Evolutionary conservation across 2,797 vertebrate genomes (phyloP), one percentile per base, ranked within the genome.

Genomic region (Antennarius maculatus): DNA sequence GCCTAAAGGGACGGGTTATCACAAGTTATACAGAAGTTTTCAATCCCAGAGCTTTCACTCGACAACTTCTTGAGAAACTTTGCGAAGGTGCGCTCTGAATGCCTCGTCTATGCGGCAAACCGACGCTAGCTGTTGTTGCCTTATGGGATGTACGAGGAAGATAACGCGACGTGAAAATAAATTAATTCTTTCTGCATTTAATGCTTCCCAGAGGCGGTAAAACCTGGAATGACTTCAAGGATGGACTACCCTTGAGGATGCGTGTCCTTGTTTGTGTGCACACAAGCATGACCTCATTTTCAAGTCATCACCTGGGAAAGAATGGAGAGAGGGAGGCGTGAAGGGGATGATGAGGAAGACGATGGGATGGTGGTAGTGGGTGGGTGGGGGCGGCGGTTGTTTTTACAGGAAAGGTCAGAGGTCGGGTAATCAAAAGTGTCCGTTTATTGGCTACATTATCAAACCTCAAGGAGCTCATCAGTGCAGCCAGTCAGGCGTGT

Each of bases 401-500:
- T 79, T 82, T 78, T 77, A 79, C 74, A 73, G 77, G 72, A 70
- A 66, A 82, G 87, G 92, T 90, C 91, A 91, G 76, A 91, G 96
- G 95, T 95, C 95, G 93, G 88, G 88, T 93, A 95, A 97, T 97
- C 95, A 95, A 91, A 96, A 92, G 91, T 94, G 93, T 93, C 94
- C 89, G 86, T 95, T 94, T 95, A 94, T 92, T 92, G 93, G 92
- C 93, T 89, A 94, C 93, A 95, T 95, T 94, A 95, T 96, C 93
- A 95, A 95, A 94, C 92, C 92, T 85, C 77, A 74, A 86, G 88
- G 87, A 92, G 89, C 81, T 94, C 93, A 95, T 96, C 96, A 95
- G 93, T 93, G 91, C 88, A 86, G 85, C 88, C 92, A 79, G 88
- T 86, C 83, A 91, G 85, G 87, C 91, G 91, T 93, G 92, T 79